phyloP scores from a whole-genome alignment of 53 echinoderm and acorn worm species.

The Actinopyga echinites region DNA sequence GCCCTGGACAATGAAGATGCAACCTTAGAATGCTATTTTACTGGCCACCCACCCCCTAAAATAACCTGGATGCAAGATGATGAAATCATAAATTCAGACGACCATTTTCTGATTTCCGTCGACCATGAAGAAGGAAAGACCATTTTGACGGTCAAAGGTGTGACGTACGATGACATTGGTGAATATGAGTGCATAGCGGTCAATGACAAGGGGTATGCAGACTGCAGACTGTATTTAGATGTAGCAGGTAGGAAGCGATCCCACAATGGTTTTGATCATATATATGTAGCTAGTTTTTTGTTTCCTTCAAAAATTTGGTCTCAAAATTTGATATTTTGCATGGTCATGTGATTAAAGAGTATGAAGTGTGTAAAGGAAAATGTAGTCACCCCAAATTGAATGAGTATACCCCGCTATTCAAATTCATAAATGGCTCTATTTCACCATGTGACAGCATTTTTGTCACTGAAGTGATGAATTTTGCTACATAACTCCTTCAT shows the following conservation, averaged over 20 bases:
- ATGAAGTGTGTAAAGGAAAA: too few species aligned
- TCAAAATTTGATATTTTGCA: too few species aligned
- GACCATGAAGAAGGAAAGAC: constrained; percentile 66
- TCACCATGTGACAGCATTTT: too few species aligned
- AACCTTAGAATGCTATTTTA: constrained; percentile 62
- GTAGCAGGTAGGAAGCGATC: constrained; percentile 73
- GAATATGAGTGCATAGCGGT: constrained; percentile 94
- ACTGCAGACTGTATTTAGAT: constrained; percentile 81
- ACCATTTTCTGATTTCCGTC: constrained; percentile 36
- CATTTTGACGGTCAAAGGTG: constrained; percentile 62
- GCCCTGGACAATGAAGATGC: constrained; percentile 68
- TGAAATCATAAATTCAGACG: constrained; percentile 59
- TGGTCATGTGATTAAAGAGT: too few species aligned
- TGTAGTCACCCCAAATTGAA: too few species aligned
- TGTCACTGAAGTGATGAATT: too few species aligned
- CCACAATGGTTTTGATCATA: too few species aligned
- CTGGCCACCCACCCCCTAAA: constrained; percentile 68
- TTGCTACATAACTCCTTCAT: too few species aligned
- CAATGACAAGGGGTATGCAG: constrained; percentile 77
- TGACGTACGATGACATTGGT: constrained; percentile 79
- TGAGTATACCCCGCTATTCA: too few species aligned
- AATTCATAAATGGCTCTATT: too few species aligned
- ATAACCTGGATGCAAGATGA: constrained; percentile 90
- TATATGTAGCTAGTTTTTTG: too few species aligned
- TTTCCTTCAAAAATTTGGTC: too few species aligned